phyloP scores from a whole-genome alignment of 2,888 invertebrate genomes.

The Schizotus pectinicornis region DNA sequence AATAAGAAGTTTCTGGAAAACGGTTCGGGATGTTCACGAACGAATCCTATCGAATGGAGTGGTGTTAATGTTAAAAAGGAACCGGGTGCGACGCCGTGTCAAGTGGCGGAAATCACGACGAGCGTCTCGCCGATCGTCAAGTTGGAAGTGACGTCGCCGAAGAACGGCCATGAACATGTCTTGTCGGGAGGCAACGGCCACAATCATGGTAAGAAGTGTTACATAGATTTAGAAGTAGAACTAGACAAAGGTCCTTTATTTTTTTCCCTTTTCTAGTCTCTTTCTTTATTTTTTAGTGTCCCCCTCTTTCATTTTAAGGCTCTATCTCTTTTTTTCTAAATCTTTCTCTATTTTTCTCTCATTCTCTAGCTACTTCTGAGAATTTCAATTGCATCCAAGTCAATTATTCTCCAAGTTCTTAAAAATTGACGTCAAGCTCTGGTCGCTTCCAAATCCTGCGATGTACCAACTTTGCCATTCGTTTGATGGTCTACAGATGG shows the following conservation, averaged over 20 bases:
- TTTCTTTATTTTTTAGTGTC: too few species aligned
- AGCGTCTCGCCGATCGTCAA: constrained; percentile 66
- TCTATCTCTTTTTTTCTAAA: too few species aligned
- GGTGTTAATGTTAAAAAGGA: constrained; percentile 71
- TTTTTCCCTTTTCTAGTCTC: background rate
- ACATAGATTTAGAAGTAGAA: background rate
- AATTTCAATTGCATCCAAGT: too few species aligned
- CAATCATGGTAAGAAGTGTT: constrained; percentile 31
- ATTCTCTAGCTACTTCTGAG: too few species aligned
- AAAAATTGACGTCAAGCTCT: too few species aligned
- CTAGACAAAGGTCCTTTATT: too few species aligned
- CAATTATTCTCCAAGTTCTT: too few species aligned
- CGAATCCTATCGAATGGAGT: constrained; percentile 72
- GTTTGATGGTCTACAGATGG: too few species aligned
- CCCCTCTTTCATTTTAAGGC: too few species aligned
- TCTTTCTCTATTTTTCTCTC: too few species aligned
- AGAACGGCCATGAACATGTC: constrained; percentile 61
- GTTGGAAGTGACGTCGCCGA: constrained; percentile 71
- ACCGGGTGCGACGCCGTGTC: constrained; percentile 62
- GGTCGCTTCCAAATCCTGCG: too few species aligned
- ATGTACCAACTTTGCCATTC: too few species aligned
- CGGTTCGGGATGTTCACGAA: constrained; percentile 68
- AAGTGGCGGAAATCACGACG: constrained; percentile 67
- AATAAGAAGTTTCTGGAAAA: constrained; percentile 16
- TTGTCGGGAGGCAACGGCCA: constrained; percentile 26